Evolutionary conservation across 2,888 invertebrate species (phyloP).

Genomic region (Rhorus exstirpatorius): DNA sequence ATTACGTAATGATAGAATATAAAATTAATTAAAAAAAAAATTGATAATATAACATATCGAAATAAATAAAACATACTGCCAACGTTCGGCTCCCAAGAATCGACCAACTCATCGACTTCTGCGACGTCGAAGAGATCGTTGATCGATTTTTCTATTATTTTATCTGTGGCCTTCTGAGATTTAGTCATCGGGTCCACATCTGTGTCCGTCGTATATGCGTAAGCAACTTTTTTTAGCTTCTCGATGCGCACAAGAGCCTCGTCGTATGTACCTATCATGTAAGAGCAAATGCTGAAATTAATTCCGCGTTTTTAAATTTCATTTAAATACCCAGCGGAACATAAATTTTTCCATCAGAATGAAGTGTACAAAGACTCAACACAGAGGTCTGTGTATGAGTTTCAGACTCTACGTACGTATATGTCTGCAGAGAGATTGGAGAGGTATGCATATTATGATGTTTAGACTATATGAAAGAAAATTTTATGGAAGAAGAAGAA

Average conservation of each 20-base stretch:
- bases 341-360: too few species aligned
- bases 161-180: slow-evolving; percentile 2
- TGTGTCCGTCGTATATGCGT: slow-evolving; percentile 21
- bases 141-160: slow-evolving; percentile 26
- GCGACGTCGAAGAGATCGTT: slow-evolving; percentile 2
- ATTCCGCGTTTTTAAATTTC: too few species aligned
- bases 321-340: too few species aligned
- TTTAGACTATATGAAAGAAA: too few species aligned
- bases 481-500: too few species aligned
- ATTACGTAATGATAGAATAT: too few species aligned
- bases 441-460: slow-evolving; percentile 20
- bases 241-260: slow-evolving; percentile 28
- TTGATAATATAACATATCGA: slow-evolving; percentile 27
- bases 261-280: slow-evolving; percentile 20
- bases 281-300: slow-evolving; percentile 5
- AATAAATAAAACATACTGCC: slow-evolving; percentile 28
- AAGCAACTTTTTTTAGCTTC: neutral
- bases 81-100: slow-evolving; percentile 11
- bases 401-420: too few species aligned
- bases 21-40: neutral
- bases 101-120: slow-evolving; percentile 20
- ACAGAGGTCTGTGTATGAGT: slow-evolving; percentile 4
- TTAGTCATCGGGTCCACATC: slow-evolving; percentile 11
- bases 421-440: slow-evolving; percentile 12
- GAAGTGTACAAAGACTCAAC: neutral